phyloP scores from a whole-genome alignment of 2,113 vertebrate genomes.

The Chroicocephalus ridibundus region DNA sequence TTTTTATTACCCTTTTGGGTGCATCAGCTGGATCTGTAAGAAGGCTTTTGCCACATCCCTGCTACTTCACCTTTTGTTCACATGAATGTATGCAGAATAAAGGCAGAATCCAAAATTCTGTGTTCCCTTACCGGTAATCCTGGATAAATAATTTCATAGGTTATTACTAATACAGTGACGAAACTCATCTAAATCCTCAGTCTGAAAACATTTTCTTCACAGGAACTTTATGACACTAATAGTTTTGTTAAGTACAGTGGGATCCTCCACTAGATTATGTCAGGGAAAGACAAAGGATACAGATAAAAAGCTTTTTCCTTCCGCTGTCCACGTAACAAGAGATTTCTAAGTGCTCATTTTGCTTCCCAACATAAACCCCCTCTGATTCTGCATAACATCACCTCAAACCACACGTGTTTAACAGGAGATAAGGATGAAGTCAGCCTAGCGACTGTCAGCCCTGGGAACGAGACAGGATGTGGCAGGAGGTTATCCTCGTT shows the following conservation, averaged over 20 bases:
- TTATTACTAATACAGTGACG: not conserved
- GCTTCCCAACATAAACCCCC: not conserved
- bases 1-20: not conserved
- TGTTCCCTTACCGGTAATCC: not conserved
- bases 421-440: constrained; percentile 63
- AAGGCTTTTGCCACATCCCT: not conserved
- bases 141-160: not conserved
- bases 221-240: not conserved
- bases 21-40: not conserved
- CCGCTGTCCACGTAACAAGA: not conserved
- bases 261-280: not conserved
- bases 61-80: not conserved
- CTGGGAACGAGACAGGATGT: constrained; percentile 47
- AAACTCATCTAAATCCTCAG: not conserved
- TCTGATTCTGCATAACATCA: constrained; percentile 55
- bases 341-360: constrained; percentile 29
- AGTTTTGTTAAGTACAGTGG: not conserved
- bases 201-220: not conserved
- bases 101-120: not conserved
- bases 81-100: not conserved
- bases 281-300: not conserved
- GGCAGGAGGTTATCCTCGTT: constrained; percentile 56
- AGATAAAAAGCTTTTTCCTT: constrained; percentile 39
- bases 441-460: constrained; percentile 22
- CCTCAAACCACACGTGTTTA: constrained; percentile 40